phyloP scores from a whole-genome alignment of 2,797 vertebrate genomes.

The Denticeps clupeoides region DNA sequence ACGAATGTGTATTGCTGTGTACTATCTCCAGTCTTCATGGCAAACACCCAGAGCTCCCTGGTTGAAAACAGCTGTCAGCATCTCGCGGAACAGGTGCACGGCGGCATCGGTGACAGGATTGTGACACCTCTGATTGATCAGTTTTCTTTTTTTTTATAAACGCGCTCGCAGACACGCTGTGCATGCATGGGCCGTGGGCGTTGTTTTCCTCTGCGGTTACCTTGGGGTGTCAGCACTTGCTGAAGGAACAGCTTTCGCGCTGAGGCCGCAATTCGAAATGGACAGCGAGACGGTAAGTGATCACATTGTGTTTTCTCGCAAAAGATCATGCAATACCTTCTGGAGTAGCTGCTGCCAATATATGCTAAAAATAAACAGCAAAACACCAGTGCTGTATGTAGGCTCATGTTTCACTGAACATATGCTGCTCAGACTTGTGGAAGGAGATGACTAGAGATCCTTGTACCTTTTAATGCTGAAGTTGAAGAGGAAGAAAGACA shows the following conservation, averaged over 20 bases:
- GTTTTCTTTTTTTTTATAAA: no score
- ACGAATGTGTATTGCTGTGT: no score
- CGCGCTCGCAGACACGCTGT: constrained; percentile 14
- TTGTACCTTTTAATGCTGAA: not conserved
- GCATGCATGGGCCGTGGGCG: constrained; percentile 46
- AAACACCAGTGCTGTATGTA: not conserved
- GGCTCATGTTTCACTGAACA: constrained; percentile 9
- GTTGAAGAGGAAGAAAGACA: not conserved
- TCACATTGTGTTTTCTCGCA: constrained; percentile 33
- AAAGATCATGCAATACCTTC: constrained; percentile 40
- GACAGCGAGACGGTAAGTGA: constrained; percentile 40
- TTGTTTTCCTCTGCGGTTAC: constrained; percentile 42
- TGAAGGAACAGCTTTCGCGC: constrained; percentile 21
- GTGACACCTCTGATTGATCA: constrained; percentile 53
- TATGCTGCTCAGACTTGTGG: not conserved
- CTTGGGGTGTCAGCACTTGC: constrained; percentile 35
- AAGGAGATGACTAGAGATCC: not conserved
- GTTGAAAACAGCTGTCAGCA: constrained; percentile 46
- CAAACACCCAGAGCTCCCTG: no score
- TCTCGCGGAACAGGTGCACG: constrained; percentile 21
- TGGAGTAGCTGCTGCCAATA: not conserved
- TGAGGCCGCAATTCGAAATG: constrained; percentile 22
- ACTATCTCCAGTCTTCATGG: no score
- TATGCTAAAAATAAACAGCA: not conserved
- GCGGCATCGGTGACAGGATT: constrained; percentile 14